Conservation (phyloP, 2,888 invertebrate genomes). For the Scaptomyza caliginosa region DNA sequence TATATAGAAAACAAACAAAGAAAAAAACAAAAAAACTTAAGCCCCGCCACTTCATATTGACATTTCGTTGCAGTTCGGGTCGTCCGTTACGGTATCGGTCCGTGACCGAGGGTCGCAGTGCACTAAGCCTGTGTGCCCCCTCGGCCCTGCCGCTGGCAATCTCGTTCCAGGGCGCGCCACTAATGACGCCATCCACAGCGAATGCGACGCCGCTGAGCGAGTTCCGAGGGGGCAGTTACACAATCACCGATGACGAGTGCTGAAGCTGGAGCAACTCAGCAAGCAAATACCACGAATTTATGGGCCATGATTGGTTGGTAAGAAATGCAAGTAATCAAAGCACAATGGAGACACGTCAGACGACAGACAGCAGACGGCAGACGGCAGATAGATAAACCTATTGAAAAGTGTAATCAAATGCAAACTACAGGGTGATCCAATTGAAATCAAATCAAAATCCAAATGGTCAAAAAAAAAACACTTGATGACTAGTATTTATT, state of each 20-base stretch:
- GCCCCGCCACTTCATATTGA: background rate
- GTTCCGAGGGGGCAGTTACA: slow-evolving; percentile 83
- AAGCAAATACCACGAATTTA: slow-evolving; percentile 50
- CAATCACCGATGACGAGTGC: slow-evolving; percentile 83
- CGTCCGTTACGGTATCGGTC: slow-evolving; percentile 89
- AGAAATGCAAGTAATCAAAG: slow-evolving; percentile 25
- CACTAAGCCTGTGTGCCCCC: slow-evolving; percentile 89
- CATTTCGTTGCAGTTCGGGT: slow-evolving; percentile 86
- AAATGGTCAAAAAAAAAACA: slow-evolving; percentile 8
- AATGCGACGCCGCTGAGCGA: slow-evolving; percentile 83
- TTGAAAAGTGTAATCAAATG: slow-evolving; percentile 16
- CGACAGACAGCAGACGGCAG: background rate
- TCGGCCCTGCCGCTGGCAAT: slow-evolving; percentile 90
- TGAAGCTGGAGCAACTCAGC: slow-evolving; percentile 51
- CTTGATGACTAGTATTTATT: slow-evolving; percentile 1
- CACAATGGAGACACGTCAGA: background rate
- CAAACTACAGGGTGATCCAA: slow-evolving; percentile 51
- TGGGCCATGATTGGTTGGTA: slow-evolving; percentile 11
- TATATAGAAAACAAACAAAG: too few relatives aligned
- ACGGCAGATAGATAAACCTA: background rate
- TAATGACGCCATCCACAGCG: slow-evolving; percentile 82
- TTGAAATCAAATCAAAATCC: slow-evolving; percentile 16
- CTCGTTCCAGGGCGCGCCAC: slow-evolving; percentile 88
- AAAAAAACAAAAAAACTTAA: slow-evolving; percentile 5
- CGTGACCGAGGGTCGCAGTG: slow-evolving; percentile 88